A percentile compares a stretch with the other conserved stretches of the same genome.
phyloP scores from a whole-genome alignment of 2,797 vertebrate species.

The Valencia hispanica region DNA sequence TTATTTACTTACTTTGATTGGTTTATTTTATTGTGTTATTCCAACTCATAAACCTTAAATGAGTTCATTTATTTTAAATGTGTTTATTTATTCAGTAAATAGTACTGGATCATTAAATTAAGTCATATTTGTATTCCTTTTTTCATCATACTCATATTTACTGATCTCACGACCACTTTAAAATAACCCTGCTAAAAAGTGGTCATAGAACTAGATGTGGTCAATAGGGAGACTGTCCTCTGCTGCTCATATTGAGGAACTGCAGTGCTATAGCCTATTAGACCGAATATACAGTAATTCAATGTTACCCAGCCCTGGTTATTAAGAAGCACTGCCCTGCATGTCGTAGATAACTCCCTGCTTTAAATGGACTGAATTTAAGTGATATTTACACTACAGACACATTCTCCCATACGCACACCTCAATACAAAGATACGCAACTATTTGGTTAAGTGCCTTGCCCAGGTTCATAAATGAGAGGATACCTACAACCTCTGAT shows the following conservation, averaged over 20 bases:
- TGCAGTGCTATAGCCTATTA: neutral
- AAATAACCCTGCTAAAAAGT: neutral
- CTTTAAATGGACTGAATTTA: neutral
- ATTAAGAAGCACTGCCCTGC: too few relatives aligned
- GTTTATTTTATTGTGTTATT: neutral
- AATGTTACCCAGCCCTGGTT: neutral
- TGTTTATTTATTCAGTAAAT: neutral
- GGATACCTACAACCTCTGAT: too few relatives aligned
- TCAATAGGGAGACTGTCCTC: constrained; percentile 5
- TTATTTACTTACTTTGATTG: neutral
- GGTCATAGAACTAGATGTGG: neutral
- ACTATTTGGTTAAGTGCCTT: too few relatives aligned
- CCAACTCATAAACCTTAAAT: neutral
- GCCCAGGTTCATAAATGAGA: too few relatives aligned
- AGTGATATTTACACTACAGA: neutral
- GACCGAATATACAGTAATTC: neutral
- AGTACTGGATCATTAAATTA: neutral
- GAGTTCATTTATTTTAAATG: neutral
- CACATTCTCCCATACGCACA: too few relatives aligned
- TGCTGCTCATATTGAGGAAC: constrained; percentile 14
- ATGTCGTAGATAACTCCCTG: neutral
- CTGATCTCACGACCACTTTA: neutral
- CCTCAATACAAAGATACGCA: too few relatives aligned
- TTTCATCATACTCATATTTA: neutral
- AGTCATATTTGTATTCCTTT: neutral